These are phyloP conservation scores for Lamprotornis superbus DNA, from an alignment of 2,113 vertebrate species.

Conservation along the genomic window DNA sequence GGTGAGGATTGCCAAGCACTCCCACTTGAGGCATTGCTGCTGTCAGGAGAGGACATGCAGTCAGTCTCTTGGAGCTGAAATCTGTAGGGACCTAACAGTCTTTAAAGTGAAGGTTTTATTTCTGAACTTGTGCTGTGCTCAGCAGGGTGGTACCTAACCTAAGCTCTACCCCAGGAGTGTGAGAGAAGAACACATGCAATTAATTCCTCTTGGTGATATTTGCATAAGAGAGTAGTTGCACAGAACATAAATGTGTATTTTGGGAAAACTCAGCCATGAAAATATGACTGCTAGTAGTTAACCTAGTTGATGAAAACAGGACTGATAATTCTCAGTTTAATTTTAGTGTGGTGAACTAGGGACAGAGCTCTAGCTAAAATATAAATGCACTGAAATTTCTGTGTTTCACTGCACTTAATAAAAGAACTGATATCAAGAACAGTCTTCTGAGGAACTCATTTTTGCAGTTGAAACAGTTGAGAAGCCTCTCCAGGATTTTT, in stretches of 20 bases:
- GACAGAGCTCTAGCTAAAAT: neutral
- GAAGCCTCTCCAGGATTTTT: neutral
- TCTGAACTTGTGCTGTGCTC: neutral
- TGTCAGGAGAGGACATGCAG: fast-evolving
- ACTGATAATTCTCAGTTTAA: neutral
- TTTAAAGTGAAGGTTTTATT: neutral
- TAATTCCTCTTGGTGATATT: neutral
- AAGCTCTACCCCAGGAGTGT: neutral
- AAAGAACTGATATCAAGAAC: neutral
- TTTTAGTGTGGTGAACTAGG: neutral
- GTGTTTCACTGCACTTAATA: neutral
- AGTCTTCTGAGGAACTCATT: neutral
- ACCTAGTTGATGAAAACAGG: neutral
- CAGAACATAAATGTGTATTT: neutral
- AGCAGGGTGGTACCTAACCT: neutral
- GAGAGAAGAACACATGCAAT: neutral
- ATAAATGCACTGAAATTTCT: neutral
- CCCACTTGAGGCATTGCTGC: neutral
- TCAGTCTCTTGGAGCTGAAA: neutral
- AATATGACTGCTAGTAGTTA: neutral
- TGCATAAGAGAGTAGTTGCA: neutral
- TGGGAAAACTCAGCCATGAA: neutral
- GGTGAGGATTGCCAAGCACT: neutral
- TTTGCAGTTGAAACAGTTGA: neutral
- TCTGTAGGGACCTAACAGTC: neutral